These are phyloP conservation scores for Drosophila parvula DNA, from an alignment of 1,140 invertebrate species.

Conservation along the genomic window DNA sequence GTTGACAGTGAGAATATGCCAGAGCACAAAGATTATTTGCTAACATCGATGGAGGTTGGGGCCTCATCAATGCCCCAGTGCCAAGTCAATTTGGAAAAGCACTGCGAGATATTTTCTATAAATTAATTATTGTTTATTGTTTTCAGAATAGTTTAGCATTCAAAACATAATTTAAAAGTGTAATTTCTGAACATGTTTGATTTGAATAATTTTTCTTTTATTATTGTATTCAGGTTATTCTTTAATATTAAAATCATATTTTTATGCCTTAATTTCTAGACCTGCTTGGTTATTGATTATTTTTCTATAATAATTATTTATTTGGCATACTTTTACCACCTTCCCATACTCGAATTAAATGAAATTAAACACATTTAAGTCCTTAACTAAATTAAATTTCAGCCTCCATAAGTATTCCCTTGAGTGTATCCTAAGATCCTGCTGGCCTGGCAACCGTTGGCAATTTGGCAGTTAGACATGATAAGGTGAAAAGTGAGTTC, in stretches of 20 bases:
- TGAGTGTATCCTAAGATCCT: constrained; percentile 2
- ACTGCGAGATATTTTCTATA: neutral
- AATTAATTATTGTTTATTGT: too few species aligned
- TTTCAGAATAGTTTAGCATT: too few species aligned
- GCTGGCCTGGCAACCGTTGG: constrained; percentile 1
- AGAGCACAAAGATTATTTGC: constrained; percentile 38
- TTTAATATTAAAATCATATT: too few species aligned
- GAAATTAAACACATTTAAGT: neutral
- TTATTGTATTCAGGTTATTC: neutral
- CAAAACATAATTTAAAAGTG: too few species aligned
- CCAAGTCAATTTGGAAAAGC: constrained; percentile 27
- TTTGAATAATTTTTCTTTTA: too few species aligned
- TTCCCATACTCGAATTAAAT: neutral
- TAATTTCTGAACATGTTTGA: too few species aligned
- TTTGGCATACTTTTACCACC: too few species aligned
- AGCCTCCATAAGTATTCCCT: neutral
- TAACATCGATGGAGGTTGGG: constrained; percentile 24
- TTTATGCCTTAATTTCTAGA: too few species aligned
- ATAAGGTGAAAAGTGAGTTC: constrained; percentile 60
- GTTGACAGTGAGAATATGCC: constrained; percentile 60
- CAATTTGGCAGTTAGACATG: constrained; percentile 59
- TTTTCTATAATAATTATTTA: neutral
- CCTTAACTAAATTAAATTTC: neutral
- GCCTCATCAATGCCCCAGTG: constrained; percentile 49
- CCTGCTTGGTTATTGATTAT: too few species aligned